A percentile compares a stretch with the other conserved stretches of the same genome.
Evolutionary conservation across 2,888 invertebrate genomes (phyloP).

Genomic region (Oxytorus armatus): DNA sequence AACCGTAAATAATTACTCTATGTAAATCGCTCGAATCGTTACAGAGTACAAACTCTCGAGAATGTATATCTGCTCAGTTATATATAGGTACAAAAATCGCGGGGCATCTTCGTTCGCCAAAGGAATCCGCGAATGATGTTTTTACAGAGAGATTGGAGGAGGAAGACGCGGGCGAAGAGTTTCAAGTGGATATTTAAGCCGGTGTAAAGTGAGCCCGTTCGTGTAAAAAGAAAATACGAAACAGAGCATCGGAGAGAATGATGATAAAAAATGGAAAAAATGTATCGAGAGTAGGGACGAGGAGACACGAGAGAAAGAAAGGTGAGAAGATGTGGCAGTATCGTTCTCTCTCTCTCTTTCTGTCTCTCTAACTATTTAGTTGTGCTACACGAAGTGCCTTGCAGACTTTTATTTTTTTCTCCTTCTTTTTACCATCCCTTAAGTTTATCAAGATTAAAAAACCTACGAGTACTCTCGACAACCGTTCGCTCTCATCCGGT

Average conservation of each 20-base stretch:
- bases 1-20: conserved; percentile 74
- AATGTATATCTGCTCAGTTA: conserved; percentile 47
- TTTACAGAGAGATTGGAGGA: conserved; percentile 67
- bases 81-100: conserved; percentile 62
- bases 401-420: conserved; percentile 63
- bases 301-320: no score
- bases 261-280: conserved; percentile 27
- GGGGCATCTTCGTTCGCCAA: conserved; percentile 70
- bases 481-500: conserved; percentile 26
- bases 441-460: conserved; percentile 76
- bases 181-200: conserved; percentile 54
- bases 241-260: conserved; percentile 18
- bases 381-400: conserved; percentile 34
- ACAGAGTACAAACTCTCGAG: conserved; percentile 74
- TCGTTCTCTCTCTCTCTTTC: conserved; percentile 11
- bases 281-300: background rate
- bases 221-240: conserved; percentile 39
- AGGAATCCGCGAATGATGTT: conserved; percentile 77
- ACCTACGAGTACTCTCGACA: conserved; percentile 54
- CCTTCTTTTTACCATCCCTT: conserved; percentile 67
- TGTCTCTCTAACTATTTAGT: background rate
- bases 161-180: conserved; percentile 52
- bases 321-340: conserved; percentile 15
- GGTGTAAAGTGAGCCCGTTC: conserved; percentile 48
- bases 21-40: conserved; percentile 79